These are phyloP conservation scores for Cepaea nemoralis DNA, from an alignment of 1,140 invertebrate genomes.

Conservation along the genomic window DNA sequence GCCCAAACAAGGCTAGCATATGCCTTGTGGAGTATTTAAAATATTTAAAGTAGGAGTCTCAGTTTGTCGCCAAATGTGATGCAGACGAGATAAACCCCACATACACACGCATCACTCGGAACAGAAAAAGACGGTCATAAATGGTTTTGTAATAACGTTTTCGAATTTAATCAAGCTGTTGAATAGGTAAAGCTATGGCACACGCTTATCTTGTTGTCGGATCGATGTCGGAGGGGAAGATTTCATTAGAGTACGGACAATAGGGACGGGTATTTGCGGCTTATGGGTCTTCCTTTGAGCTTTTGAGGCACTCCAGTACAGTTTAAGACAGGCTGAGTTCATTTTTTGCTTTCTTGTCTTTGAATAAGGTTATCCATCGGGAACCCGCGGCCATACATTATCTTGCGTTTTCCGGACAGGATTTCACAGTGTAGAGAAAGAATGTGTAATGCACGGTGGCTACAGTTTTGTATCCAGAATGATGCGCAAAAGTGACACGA, in stretches of 20 bases:
- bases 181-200: background rate
- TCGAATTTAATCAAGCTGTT: slow-evolving; percentile 9
- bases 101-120: background rate
- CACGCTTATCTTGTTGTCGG: background rate
- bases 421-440: too few relatives aligned
- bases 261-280: background rate
- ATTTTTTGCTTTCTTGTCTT: background rate
- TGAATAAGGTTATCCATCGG: background rate
- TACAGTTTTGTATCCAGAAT: too few relatives aligned
- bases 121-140: background rate
- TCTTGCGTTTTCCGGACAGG: background rate
- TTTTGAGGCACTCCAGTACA: background rate
- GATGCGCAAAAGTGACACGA: too few relatives aligned
- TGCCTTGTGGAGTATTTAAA: background rate
- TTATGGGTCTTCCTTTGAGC: background rate
- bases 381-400: background rate
- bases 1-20: background rate
- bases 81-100: background rate
- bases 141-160: background rate
- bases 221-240: background rate
- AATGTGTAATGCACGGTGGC: too few relatives aligned
- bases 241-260: background rate
- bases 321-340: background rate
- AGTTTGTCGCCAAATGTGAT: slow-evolving; percentile 6
- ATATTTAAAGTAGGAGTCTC: too few relatives aligned